Percentiles rank a stretch among this genome's conserved stretches.
These are phyloP conservation scores for Centropus unirufus DNA, from an alignment of 2,113 vertebrate species.

Conservation along the genomic window DNA sequence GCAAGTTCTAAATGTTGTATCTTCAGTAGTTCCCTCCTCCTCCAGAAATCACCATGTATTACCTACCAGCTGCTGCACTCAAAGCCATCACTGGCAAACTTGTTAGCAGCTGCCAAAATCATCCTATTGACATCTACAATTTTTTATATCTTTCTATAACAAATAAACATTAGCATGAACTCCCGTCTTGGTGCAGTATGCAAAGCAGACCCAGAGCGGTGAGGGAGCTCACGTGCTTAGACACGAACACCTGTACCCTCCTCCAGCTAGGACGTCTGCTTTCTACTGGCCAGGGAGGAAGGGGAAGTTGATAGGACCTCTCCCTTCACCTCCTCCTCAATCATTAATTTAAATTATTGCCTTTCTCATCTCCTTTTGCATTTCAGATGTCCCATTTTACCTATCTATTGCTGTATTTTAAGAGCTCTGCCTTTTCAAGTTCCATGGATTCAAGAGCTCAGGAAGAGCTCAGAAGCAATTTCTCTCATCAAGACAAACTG, in stretches of 20 bases:
- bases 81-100: not conserved
- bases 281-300: not conserved
- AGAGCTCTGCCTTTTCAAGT: not conserved
- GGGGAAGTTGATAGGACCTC: not conserved
- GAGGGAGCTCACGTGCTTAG: not conserved
- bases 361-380: not conserved
- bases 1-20: not conserved
- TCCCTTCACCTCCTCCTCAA: not conserved
- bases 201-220: not conserved
- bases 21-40: not conserved
- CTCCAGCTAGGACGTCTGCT: not conserved
- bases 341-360: not conserved
- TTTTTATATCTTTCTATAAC: fast-evolving
- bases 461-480: not conserved
- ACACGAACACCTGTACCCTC: not conserved
- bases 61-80: not conserved
- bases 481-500: not conserved
- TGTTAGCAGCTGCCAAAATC: not conserved
- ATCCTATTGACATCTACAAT: fast-evolving
- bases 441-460: not conserved
- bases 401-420: not conserved
- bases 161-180: fast-evolving
- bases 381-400: not conserved
- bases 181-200: fast-evolving
- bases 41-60: not conserved